Conservation (phyloP, 1,140 invertebrate genomes). For the Drosophila setifemur region DNA sequence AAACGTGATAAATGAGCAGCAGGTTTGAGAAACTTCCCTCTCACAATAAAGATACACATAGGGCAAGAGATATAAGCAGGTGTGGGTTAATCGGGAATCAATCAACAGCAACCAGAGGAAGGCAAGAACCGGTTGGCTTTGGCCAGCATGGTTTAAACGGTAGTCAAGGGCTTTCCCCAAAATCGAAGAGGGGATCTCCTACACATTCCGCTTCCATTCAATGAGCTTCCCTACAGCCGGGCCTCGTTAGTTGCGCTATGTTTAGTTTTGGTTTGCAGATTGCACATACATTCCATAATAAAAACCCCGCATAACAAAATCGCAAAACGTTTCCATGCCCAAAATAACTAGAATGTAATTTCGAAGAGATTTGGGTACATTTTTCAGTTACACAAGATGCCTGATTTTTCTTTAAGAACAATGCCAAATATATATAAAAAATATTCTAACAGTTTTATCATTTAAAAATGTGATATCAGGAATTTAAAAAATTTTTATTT, state of each 20-base stretch:
- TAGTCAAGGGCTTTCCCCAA: constrained; percentile 15
- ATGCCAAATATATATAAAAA: no score
- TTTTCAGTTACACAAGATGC: not conserved
- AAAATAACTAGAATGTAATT: constrained; percentile 8
- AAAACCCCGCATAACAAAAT: not conserved
- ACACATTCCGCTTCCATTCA: no score
- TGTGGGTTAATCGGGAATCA: constrained; percentile 2
- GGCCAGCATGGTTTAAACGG: not conserved
- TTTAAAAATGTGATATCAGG: no score
- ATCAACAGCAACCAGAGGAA: not conserved
- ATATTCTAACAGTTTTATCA: no score
- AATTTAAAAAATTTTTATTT: no score
- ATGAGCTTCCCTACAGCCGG: no score
- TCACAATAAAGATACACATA: not conserved
- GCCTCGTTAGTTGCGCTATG: no score
- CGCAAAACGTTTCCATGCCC: not conserved
- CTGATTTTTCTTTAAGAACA: no score
- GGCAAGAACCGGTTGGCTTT: no score
- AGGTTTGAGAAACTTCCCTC: constrained; percentile 25
- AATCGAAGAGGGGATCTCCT: not conserved
- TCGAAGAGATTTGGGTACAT: not conserved
- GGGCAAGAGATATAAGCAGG: not conserved
- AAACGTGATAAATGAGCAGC: constrained; percentile 14
- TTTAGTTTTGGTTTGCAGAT: constrained; percentile 8
- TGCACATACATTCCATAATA: not conserved